Base-by-base conservation (phyloP, 2,113 vertebrate species). In the Otolemur garnettii region DNA sequence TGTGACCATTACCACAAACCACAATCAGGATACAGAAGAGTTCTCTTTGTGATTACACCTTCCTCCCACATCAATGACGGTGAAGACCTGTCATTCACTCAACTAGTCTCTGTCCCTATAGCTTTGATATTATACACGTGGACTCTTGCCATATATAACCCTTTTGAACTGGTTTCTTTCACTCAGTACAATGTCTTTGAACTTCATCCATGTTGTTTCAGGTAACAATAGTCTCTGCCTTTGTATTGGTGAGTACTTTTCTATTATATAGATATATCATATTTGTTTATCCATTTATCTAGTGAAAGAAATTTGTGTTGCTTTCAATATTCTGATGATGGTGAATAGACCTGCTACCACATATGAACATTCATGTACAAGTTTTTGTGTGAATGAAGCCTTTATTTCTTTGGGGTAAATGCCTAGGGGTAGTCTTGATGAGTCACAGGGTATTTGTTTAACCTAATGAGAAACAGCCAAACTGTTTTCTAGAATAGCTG, bases 271-370 rank as follows among this genome's bases (percentile, higher is more conserved):
- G 4, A 30, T 71, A 8, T 5, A 24, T 24, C 50, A 5, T 85
- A 75, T 80, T 82, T 92, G 30, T 19, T 93, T 69, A 91, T 75
- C 28, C 69, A 80, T 35, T 77, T 50, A 78, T 24, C 18, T 62
- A 14, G 59, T 83, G 12, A 90, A 68, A 95, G 24, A 79, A 66
- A 59, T 83, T 19, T 17, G 59, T 13, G 19, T 35, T 81, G 19
- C 55, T 77, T 84, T 78, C 82, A 81, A n/a, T 15, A 50, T 91
- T 75, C 57, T 18, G 30, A 50, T 87, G 59, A 57, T 69, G n/a
- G 19, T 66, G 22, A 80, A 53, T 30, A 75, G 26, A 93, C 50
- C 66, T 82, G 12, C 60, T 74, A 50, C 45, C 45, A 7, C 9
- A 8, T 50, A 21, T 80, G 53, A 85, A 60, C 13, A 69, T 66